Base-by-base conservation (phyloP, 2,113 vertebrate genomes). In the Cacatua alba region DNA sequence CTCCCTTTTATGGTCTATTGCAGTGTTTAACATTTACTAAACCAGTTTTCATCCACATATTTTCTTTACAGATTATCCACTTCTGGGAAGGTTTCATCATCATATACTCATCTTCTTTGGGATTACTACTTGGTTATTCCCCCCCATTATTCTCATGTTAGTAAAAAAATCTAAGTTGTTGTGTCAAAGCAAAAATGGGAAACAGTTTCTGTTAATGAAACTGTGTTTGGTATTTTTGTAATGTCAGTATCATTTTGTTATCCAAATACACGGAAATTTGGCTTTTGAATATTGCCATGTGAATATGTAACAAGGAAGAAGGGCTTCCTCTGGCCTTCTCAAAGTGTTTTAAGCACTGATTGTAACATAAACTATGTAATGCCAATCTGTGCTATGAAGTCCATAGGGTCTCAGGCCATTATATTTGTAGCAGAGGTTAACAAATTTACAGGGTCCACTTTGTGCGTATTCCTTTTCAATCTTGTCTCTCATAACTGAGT, bases 131-230 rank as follows among this genome's bases (percentile, higher is more conserved):
- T 86, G 20, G 64, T 87, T 46, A 15, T 31, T 35, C 18, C 1
- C 31, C 23, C 55, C 11, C 7, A 4, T 82, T 91, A 96, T 93
- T 90, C 31, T 44, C 17, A 2, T 33, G 6, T 20, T 43, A 89
- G 11, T 67, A 92, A 55, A 93, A 79, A 90, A 88, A 39, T 59
- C 11, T 26, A 17, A 62, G 69, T 59, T 64, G 20, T 72, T 92
- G 71, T 88, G 60, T 84, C 37, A 68, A 88, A 93, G 85, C 11
- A 44, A 94, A 95, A 96, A 67, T 80, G 43, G 68, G 64, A 94
- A 96, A 78, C 37, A 52, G 33, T 29, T 77, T 86, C 39, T 94
- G 95, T 94, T 70, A 83, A 64, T 49, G 91, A 94, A 96, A 74
- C 17, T 14, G 80, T n/a, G 4, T 59, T 85, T 71, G 72, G 2